Evolutionary conservation across 2,113 vertebrate species (phyloP), one percentile per base, ranked within the genome.

Genomic region (Dendropsophus ebraccatus): DNA sequence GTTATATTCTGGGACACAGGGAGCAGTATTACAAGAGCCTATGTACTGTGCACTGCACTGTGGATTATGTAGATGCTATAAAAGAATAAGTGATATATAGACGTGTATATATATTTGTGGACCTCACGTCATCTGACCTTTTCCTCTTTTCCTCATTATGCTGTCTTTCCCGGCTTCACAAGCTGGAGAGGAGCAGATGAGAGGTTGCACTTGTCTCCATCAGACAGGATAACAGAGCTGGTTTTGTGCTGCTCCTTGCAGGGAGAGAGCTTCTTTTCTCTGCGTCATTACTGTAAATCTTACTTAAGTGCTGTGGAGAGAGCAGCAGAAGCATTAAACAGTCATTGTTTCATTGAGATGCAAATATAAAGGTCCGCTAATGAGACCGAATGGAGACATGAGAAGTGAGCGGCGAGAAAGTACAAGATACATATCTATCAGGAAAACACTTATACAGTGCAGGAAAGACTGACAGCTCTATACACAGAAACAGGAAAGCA

Each of bases 281-380:
- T 84, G 82, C 82, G 72, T 84, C 82, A 76, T 84, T 75, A 74
- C 82, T 76, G 72, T 65, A 62, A 76, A 84, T 84, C 70, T 75
- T 60, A n/a, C 35, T 62, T 60, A 75, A 75, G 72, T 76, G 82
- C 54, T 32, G 72, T 30, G 69, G 37, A 60, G 70, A 84, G 69
- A 37, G 52, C n/a, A 75, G 52, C 19, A 47, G 52, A 35, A 58
- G 52, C 72, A 47, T 75, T 65, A 84, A 62, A 73, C 82, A 45
- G 70, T 32, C 82, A 49, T 75, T 47, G 35, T 62, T 37, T 60
- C 70, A 84, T 75, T 76, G 50, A 76, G 50, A 76, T 65, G 82
- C 72, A 62, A 76, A 84, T 84, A 47, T 28, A 58, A 52, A 75
- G 32, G 54, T 73, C n/a, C 37, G 60, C 50, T 84, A 75, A 84